Evolutionary conservation across 2,888 invertebrate genomes (phyloP).

Genomic region (Chalcis sispes): DNA sequence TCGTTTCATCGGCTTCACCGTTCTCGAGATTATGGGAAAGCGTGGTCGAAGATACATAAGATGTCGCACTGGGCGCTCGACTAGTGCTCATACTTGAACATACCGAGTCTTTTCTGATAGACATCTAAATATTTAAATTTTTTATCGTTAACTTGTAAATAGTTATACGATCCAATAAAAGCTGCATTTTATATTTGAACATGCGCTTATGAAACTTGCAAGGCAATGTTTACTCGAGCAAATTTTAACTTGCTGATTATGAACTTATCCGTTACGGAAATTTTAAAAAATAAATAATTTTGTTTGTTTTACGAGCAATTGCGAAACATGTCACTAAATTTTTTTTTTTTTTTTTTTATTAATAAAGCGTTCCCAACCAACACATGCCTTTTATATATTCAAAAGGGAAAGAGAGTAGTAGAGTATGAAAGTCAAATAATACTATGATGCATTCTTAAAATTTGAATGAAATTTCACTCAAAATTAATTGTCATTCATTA

Average conservation of each 20-base stretch:
- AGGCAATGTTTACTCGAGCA: slow-evolving; percentile 25
- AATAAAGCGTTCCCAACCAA: slow-evolving; percentile 47
- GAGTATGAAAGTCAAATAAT: slow-evolving; percentile 12
- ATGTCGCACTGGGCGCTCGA: slow-evolving; percentile 77
- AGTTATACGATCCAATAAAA: slow-evolving; percentile 44
- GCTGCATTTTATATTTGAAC: slow-evolving; percentile 33
- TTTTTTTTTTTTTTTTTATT: slow-evolving; percentile 1
- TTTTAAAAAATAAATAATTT: neutral
- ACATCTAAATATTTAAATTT: slow-evolving; percentile 62
- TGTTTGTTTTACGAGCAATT: neutral
- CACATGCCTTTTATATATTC: slow-evolving; percentile 26
- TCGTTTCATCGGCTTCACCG: slow-evolving; percentile 70
- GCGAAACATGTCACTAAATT: slow-evolving; percentile 2
- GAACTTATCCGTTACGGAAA: slow-evolving; percentile 12
- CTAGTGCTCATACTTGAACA: slow-evolving; percentile 77
- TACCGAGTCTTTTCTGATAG: slow-evolving; percentile 75
- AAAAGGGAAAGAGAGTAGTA: slow-evolving; percentile 5
- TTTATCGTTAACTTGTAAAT: slow-evolving; percentile 49
- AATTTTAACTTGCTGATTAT: slow-evolving; percentile 16
- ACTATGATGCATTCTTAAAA: no score
- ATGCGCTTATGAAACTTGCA: slow-evolving; percentile 49
- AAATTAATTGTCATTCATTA: no score
- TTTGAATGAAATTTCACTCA: no score
- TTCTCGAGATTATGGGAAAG: slow-evolving; percentile 73
- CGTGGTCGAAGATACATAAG: slow-evolving; percentile 75